A percentile compares a stretch with the other conserved stretches of the same genome.
Evolutionary conservation across 2,113 vertebrate species (phyloP).

Genomic region (Apus apus): DNA sequence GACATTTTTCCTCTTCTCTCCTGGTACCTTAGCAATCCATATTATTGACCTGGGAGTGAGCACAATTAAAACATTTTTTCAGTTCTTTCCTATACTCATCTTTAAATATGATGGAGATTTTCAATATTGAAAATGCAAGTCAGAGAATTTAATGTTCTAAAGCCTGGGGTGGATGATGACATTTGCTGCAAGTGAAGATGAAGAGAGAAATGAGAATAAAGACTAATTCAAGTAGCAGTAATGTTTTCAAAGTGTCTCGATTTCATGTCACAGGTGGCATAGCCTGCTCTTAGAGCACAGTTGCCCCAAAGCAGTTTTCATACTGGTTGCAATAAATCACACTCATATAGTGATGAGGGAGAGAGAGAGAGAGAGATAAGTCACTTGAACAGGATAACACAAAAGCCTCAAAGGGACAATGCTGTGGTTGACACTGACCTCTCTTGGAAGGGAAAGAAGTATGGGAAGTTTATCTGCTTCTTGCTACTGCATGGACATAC

Average conservation of each 20-base stretch:
- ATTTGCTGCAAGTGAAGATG: conserved; percentile 11
- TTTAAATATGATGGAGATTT: background rate
- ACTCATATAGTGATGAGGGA: background rate
- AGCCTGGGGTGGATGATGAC: background rate
- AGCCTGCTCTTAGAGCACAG: background rate
- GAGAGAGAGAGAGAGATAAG: background rate
- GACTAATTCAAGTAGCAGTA: background rate
- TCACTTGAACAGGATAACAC: background rate
- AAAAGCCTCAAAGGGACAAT: background rate
- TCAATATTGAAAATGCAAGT: background rate
- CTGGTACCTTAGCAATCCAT: background rate
- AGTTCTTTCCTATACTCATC: background rate
- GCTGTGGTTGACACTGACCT: background rate
- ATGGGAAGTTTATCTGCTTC: background rate
- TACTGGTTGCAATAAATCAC: background rate
- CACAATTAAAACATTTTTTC: background rate
- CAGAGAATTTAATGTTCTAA: background rate
- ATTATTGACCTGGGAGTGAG: background rate
- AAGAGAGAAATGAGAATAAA: background rate
- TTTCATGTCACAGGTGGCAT: background rate
- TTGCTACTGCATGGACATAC: background rate
- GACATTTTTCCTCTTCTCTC: background rate
- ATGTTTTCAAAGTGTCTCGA: background rate
- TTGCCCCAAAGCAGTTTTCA: background rate
- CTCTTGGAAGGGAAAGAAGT: background rate